Evolutionary conservation across 2,113 vertebrate genomes (phyloP), one percentile per base, ranked within the genome.

Genomic region (Gymnocephalus cernua): DNA sequence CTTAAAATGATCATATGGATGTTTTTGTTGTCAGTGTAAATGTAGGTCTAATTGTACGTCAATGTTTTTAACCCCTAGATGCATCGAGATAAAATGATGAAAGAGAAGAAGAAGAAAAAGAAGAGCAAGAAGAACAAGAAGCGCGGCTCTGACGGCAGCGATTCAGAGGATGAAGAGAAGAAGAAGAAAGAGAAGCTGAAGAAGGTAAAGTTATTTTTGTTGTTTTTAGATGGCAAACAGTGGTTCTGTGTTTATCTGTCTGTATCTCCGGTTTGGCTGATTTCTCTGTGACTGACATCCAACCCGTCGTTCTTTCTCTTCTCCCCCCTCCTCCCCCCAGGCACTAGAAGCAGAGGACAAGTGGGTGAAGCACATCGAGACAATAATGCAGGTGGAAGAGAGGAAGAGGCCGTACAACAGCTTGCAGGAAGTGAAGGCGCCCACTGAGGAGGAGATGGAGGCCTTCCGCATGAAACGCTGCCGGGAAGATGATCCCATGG

Each of bases 391-490:
- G 91, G 0, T 97, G 3, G 98, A 99, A 38, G 98, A 99, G 91
- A 96, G 97, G 90, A 99, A 99, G 89, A 94, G 98, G 56, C 96
- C 97, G 0, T 99, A 98, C 91, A 96, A 87, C 92, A 99, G 96
- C 80, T 45, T 97, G 0, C 94, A 93, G 86, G 98, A 98, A 84
- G 84, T 94, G 25, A 96, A 96, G 72, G 97, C 98, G 27, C 98
- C 98, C 61, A 97, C 97, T 0, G 98, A 99, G 85, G 98, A 99
- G 90, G 98, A 99, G 90, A 97, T 99, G 96, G 98, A 99, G 90
- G 98, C 98, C 51, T 99, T 98, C 64, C 96, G 96, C 32, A 99
- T 99, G 97, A 99, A 99, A 71, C 95, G 97, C 1, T 80, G 93
- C 87, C 94, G 97, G 23, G 93, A 96, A 0, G 97, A 99, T 58